phyloP scores from a whole-genome alignment of 2,888 invertebrate species.

The Ommatoiulus sabulosus region DNA sequence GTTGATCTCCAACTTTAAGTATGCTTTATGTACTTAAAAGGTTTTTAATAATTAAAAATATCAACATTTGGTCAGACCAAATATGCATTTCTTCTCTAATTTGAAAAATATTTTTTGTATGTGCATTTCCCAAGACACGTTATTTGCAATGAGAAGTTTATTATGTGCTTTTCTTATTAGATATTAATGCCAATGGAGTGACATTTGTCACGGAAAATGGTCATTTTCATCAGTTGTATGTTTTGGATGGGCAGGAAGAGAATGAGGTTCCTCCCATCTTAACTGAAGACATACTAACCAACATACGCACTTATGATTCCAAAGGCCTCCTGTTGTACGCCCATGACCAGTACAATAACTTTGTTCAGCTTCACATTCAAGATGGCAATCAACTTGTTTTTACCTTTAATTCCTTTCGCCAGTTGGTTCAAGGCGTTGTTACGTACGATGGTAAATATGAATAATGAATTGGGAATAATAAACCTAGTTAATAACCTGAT shows the following conservation, averaged over 20 bases:
- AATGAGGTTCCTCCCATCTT: slow-evolving; percentile 78
- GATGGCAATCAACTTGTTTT: slow-evolving; percentile 84
- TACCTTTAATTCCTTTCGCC: slow-evolving; percentile 78
- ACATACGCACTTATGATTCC: slow-evolving; percentile 86
- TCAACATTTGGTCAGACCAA: too few relatives aligned
- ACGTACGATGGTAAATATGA: slow-evolving; percentile 73
- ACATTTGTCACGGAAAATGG: slow-evolving; percentile 78
- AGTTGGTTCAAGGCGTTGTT: slow-evolving; percentile 82
- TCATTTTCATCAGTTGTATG: slow-evolving; percentile 75
- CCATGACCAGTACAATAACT: slow-evolving; percentile 93
- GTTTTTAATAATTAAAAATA: too few relatives aligned
- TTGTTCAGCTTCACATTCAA: slow-evolving; percentile 87
- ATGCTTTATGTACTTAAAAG: background rate
- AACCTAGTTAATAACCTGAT: background rate
- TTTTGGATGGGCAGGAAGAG: slow-evolving; percentile 75
- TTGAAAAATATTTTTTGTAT: too few relatives aligned
- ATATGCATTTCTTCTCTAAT: too few relatives aligned
- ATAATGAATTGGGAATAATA: background rate
- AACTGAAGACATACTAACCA: slow-evolving; percentile 84
- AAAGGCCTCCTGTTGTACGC: slow-evolving; percentile 88
- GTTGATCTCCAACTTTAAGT: background rate
- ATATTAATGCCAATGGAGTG: slow-evolving; percentile 89
- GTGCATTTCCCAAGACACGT: too few relatives aligned
- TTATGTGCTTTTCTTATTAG: slow-evolving; percentile 70
- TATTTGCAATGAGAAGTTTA: too few relatives aligned